These are phyloP conservation scores for Scopus umbretta DNA, from an alignment of 2,113 vertebrate species.

Conservation along the genomic window DNA sequence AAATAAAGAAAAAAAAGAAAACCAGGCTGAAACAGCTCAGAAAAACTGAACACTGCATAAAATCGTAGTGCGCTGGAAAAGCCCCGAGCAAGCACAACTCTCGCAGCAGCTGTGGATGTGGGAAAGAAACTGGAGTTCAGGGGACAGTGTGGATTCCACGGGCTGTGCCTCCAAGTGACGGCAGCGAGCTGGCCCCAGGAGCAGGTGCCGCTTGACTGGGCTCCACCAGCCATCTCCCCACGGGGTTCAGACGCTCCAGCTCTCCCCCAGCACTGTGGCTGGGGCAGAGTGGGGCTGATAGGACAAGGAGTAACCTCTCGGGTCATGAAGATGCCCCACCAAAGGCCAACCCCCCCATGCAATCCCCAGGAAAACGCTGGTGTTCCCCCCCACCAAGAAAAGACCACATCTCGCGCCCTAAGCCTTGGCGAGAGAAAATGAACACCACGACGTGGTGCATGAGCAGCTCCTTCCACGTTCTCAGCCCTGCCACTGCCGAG, in stretches of 20 bases:
- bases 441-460: fast-evolving
- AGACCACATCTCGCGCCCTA: neutral
- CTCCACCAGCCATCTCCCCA: neutral
- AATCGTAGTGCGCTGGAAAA: neutral
- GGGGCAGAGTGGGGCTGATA: neutral
- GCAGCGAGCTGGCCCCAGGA: neutral
- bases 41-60: neutral
- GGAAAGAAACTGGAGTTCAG: neutral
- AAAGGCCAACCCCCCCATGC: neutral
- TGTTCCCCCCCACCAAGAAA: fast-evolving
- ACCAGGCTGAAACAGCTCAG: neutral
- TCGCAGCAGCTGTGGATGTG: neutral
- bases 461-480: neutral
- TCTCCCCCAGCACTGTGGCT: neutral
- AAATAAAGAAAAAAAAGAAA: neutral
- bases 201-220: neutral
- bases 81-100: neutral
- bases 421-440: neutral
- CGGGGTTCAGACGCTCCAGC: neutral
- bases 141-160: neutral
- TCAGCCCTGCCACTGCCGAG: neutral
- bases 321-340: neutral
- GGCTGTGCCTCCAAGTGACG: neutral
- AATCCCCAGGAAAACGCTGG: neutral
- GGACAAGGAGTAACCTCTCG: neutral